Percentiles rank a stretch among this genome's conserved stretches.
Conservation (phyloP, 2,888 invertebrate species). For the Latrodectus elegans region DNA sequence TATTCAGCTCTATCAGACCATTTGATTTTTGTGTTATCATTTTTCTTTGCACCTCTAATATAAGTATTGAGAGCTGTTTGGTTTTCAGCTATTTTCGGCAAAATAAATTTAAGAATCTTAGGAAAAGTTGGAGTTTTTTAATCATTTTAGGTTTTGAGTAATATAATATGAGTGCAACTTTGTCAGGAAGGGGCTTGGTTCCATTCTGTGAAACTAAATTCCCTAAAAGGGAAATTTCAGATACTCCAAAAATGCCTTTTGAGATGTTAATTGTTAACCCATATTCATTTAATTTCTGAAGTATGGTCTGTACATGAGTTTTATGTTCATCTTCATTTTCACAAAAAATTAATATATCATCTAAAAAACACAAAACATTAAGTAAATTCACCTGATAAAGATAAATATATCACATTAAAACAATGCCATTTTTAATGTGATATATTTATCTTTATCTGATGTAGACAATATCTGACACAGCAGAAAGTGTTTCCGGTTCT, state of each 20-base stretch:
- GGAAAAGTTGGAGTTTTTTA: background rate
- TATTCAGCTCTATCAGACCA: background rate
- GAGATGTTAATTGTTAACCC: no score
- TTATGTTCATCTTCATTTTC: no score
- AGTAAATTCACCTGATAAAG: no score
- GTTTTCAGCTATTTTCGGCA: background rate
- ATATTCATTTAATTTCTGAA: background rate
- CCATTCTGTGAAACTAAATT: background rate
- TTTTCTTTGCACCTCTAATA: conserved; percentile 4
- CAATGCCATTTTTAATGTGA: no score
- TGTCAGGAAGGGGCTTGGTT: conserved; percentile 7
- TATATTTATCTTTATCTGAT: no score
- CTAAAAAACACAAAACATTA: no score
- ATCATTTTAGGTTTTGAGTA: background rate
- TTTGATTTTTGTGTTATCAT: background rate
- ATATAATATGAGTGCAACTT: conserved; percentile 6
- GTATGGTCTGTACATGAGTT: background rate
- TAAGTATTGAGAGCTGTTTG: background rate
- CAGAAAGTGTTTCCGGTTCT: no score
- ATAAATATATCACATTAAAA: no score
- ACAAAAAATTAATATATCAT: no score
- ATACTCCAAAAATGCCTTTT: background rate
- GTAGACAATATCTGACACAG: no score
- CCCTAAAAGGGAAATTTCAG: background rate
- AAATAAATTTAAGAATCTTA: conserved; percentile 14